A percentile compares a stretch with the other conserved stretches of the same genome.
Evolutionary conservation across 1,140 invertebrate species (phyloP).

Genomic region (Drosophila micromelanica): DNA sequence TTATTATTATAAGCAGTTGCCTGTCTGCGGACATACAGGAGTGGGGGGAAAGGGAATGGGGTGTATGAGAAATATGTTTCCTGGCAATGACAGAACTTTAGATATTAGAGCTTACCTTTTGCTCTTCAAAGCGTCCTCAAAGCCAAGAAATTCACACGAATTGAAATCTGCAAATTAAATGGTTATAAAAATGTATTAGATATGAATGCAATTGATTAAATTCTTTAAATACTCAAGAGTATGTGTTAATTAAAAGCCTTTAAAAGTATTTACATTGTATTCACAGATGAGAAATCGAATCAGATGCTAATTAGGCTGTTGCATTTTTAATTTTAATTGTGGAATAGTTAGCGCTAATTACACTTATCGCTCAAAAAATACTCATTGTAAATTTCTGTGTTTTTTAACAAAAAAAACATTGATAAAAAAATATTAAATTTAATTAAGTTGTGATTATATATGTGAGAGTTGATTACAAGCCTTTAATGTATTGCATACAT

Average conservation of each 20-base stretch:
- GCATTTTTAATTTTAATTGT: not conserved
- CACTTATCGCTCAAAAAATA: conserved; percentile 2
- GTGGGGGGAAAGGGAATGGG: not conserved
- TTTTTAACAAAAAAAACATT: too few species aligned
- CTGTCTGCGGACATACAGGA: conserved; percentile 2
- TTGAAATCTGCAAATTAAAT: conserved; percentile 16
- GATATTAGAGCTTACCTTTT: conserved; percentile 20
- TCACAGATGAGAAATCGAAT: not conserved
- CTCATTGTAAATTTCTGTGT: not conserved
- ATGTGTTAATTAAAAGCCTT: not conserved
- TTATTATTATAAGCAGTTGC: conserved; percentile 79
- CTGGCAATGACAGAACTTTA: conserved; percentile 29
- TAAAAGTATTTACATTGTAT: not conserved
- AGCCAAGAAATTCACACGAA: conserved; percentile 9
- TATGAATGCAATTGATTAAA: conserved; percentile 1
- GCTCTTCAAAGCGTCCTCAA: conserved; percentile 12
- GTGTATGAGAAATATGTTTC: conserved; percentile 9
- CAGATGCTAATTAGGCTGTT: not conserved
- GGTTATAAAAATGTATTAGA: not conserved
- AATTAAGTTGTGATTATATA: too few species aligned
- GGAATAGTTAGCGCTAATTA: not conserved
- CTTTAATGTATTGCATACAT: too few species aligned
- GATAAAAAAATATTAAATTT: too few species aligned
- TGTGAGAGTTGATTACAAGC: too few species aligned
- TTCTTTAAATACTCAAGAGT: not conserved